phyloP scores from a whole-genome alignment of 2,888 invertebrate genomes.

The Sympetrum striolatum region DNA sequence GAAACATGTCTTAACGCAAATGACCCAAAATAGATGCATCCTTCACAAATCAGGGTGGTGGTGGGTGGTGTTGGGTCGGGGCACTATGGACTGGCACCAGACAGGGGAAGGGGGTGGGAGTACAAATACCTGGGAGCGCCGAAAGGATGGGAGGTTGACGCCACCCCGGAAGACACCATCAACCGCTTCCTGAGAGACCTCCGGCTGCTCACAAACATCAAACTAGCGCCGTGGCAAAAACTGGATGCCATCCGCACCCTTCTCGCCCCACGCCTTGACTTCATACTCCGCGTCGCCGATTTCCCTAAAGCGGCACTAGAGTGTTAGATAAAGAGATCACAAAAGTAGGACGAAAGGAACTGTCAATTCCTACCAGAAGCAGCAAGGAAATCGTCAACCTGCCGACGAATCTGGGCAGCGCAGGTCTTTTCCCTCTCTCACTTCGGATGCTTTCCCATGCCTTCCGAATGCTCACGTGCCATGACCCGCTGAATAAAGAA shows the following conservation, averaged over 20 bases:
- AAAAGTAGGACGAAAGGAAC: too few species aligned
- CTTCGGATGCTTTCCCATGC: too few species aligned
- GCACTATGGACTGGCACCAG: too few species aligned
- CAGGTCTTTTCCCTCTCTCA: too few species aligned
- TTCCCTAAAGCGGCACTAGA: not conserved
- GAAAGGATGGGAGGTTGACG: conserved; percentile 52
- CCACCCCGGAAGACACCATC: conserved; percentile 47
- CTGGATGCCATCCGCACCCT: conserved; percentile 50
- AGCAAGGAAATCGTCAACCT: not conserved
- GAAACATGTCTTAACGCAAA: too few species aligned
- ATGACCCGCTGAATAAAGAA: not conserved
- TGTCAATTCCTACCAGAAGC: not conserved
- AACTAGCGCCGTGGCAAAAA: conserved; percentile 51
- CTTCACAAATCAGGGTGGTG: too few species aligned
- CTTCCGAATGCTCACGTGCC: too few species aligned
- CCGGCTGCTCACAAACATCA: not conserved
- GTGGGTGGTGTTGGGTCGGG: too few species aligned
- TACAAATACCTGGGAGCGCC: conserved; percentile 55
- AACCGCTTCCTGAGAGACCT: conserved; percentile 45
- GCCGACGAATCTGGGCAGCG: too few species aligned
- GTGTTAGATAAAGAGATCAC: not conserved
- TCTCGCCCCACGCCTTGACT: conserved; percentile 46
- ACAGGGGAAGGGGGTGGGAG: too few species aligned
- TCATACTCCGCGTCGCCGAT: not conserved
- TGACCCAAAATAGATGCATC: too few species aligned